Base-by-base conservation (phyloP, 2,888 invertebrate genomes). In the Dryococelus australis region DNA sequence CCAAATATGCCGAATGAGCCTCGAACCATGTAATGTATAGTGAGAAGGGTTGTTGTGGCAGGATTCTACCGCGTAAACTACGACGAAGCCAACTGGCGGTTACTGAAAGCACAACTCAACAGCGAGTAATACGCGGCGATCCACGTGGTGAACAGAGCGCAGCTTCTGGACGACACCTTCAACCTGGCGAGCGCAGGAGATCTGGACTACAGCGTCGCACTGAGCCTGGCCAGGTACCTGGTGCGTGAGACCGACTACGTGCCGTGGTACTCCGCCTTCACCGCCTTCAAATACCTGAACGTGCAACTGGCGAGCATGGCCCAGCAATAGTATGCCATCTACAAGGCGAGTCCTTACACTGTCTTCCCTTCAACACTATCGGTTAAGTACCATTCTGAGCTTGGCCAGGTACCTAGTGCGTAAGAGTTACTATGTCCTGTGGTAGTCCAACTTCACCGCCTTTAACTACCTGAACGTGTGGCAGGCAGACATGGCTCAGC, bases 41-140 rank as follows among this genome's bases (percentile, higher is more conserved):
- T 35, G 35, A 35, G 35, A 35, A 35, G 1, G 4, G 4, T 35
- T 35, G 4, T 20, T 26, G 43, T 90, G 93, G n/a, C 87, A 93
- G 95, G 95, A 88, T 95, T 94, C 91, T 96, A 95, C 92, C 93
- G 96, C 90, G 95, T 96, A 6, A 95, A 96, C 90, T 97, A 97
- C 90, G 96, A 97, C 84, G 89, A 90, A 0, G 91, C 91, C 0
- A 96, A 96, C 91, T 97, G 96, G 96, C 91, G 92, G 0, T 93
- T 94, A 0, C 91, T 96, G 6, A 92, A 93, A 0, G 89, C 90
- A 0, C 94, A 93, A 9, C 91, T 96, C 83, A 90, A 91, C 20
- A 91, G 86, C 2, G 91, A 93, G 88, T 12, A 85, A 20, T 92
- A 92, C 88, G 91, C 90, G 78, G 88, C 89, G 9, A 93, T 94